Base-by-base conservation (phyloP, 2,888 invertebrate species). In the Seira musarum region DNA sequence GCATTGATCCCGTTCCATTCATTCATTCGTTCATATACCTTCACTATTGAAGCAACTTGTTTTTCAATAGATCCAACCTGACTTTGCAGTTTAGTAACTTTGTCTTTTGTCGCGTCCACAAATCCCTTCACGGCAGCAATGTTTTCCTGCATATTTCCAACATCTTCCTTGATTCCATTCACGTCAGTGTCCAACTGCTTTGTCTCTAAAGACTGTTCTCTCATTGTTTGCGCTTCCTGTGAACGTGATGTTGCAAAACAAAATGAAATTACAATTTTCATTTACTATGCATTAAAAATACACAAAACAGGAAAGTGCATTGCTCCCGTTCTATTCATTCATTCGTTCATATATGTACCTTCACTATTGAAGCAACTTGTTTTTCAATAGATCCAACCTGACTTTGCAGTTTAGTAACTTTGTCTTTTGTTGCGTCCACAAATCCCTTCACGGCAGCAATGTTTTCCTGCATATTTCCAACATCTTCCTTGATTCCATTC, bases 91-190 rank as follows among this genome's bases (percentile, higher is more conserved):
- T 80, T 80, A 6, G 68, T 74, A 1, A 85, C 83, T 66, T 78
- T 53, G 22, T 85, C 85, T 65, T 81, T 67, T 2, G 84, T 84
- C 2, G 70, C 25, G 24, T 82, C 84, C 21, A 84, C 73, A 24
- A 80, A 74, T 21, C 82, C 82, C 10, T 77, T 57, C 8, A 85
- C 84, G 2, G 82, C 83, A 1, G 80, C 82, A 72, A 85, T 75
- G 72, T 83, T 85, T 70, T 84, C 83, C 65, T 84, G 84, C 8
- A 83, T 81, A 64, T 71, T 83, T 21, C 84, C 85, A 25, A 85
- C 82, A 72, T 85, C 85, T 30, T 84, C 81, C 66, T 82, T 78
- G 46, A 85, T 24, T 13, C 75, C 80, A 35, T 67, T 75, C 19
- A 85, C 70, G 40, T 83, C 84, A 21, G 53, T 71, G 8, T 84